These are phyloP conservation scores for Tragelaphus scriptus DNA, from an alignment of 2,113 vertebrate species.

Conservation along the genomic window DNA sequence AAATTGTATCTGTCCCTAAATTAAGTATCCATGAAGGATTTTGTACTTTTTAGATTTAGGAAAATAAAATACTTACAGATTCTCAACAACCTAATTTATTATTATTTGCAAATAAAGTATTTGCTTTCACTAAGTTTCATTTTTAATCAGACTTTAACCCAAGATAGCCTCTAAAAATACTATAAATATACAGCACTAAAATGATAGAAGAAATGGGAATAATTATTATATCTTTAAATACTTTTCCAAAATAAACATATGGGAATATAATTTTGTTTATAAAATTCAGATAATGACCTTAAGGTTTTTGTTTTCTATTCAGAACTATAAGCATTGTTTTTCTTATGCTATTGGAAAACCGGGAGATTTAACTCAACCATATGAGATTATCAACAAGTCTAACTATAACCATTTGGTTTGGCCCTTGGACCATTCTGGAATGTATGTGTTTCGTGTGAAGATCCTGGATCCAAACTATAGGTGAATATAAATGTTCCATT, in stretches of 20 bases:
- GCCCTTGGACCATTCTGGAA: constrained; percentile 41
- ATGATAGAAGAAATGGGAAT: not conserved
- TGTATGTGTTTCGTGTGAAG: constrained; percentile 70
- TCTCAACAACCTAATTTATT: not conserved
- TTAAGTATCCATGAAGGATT: not conserved
- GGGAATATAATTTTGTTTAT: not conserved
- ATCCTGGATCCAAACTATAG: constrained; percentile 74
- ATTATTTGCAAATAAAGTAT: not conserved
- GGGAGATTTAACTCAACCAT: constrained; percentile 64
- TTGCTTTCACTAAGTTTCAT: not conserved
- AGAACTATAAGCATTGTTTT: constrained; percentile 78
- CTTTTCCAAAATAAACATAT: not conserved
- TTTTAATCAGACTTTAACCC: not conserved
- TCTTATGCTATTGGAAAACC: constrained; percentile 49
- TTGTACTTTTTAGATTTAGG: not conserved
- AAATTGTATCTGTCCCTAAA: not conserved
- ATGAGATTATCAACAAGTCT: constrained; percentile 76
- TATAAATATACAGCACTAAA: not conserved
- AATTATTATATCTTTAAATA: not conserved
- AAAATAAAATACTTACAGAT: not conserved
- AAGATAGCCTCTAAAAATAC: not conserved
- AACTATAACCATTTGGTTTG: constrained; percentile 64
- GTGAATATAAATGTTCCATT: constrained; percentile 43
- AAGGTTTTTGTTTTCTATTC: not conserved
- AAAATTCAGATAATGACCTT: constrained; percentile 21